Evolutionary conservation across 2,888 invertebrate species (phyloP).

Genomic region (Idaea aversata): DNA sequence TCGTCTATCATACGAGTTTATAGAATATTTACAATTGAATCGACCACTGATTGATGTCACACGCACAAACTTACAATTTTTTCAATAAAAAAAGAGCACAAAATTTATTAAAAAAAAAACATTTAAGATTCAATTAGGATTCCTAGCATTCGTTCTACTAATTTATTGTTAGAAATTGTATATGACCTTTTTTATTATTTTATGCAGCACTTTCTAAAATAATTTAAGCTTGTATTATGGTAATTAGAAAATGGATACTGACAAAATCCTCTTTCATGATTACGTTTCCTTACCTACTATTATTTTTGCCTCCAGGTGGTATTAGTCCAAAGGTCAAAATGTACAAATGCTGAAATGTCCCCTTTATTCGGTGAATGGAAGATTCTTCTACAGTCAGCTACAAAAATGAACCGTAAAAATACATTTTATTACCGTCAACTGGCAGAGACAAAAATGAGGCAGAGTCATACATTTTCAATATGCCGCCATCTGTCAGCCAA

Average conservation of each 20-base stretch:
- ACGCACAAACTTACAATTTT: slow-evolving; percentile 11
- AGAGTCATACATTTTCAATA: too few relatives aligned
- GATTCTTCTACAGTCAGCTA: too few relatives aligned
- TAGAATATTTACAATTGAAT: slow-evolving; percentile 55
- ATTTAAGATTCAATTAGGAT: background rate
- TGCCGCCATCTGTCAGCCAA: too few relatives aligned
- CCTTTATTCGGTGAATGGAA: too few relatives aligned
- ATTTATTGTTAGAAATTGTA: background rate
- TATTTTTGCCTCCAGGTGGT: background rate
- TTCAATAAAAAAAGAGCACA: background rate
- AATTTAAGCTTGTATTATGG: too few relatives aligned
- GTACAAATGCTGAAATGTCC: too few relatives aligned
- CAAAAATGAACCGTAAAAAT: too few relatives aligned
- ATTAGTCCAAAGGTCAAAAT: background rate
- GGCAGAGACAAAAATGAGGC: too few relatives aligned
- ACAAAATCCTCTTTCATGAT: background rate
- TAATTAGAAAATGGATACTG: background rate
- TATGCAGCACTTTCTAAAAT: too few relatives aligned
- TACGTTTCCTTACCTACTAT: background rate
- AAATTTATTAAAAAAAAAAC: background rate
- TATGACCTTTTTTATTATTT: too few relatives aligned
- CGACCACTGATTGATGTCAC: slow-evolving; percentile 42
- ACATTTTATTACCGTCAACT: too few relatives aligned
- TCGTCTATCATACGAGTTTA: slow-evolving; percentile 65
- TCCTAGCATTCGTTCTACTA: background rate